phyloP scores from a whole-genome alignment of 2,113 vertebrate genomes.

The Anarrhichthys ocellatus region DNA sequence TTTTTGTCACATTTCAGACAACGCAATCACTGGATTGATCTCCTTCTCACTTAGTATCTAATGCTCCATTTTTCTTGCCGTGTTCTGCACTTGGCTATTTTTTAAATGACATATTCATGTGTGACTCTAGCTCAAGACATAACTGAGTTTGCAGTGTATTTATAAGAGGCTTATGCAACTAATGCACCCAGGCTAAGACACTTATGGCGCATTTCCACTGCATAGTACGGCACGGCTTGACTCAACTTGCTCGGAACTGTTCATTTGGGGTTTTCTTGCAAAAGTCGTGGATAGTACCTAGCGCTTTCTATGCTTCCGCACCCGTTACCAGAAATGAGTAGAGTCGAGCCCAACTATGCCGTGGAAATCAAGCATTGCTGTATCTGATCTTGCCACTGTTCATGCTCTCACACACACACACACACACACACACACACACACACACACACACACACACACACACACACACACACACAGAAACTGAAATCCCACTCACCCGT shows the following conservation, averaged over 20 bases:
- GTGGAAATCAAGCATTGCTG: not conserved
- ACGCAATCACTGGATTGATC: constrained; percentile 44
- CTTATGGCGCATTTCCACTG: not conserved
- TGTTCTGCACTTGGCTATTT: not conserved
- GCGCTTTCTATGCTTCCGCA: not conserved
- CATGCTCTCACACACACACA: not conserved
- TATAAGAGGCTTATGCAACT: constrained; percentile 6
- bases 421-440: constrained; percentile 3
- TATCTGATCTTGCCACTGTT: constrained; percentile 11
- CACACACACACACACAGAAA: not conserved
- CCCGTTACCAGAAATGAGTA: not conserved
- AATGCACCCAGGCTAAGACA: not conserved
- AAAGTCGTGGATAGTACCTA: not conserved
- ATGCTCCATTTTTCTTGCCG: not conserved
- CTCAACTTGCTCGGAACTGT: not conserved
- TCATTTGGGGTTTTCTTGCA: not conserved
- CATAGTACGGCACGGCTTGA: not conserved
- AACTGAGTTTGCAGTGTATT: constrained; percentile 22
- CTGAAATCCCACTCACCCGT: constrained; percentile 20
- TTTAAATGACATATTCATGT: constrained; percentile 9
- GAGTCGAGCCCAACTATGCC: not conserved
- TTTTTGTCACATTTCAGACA: constrained; percentile 12
- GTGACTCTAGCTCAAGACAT: constrained; percentile 24
- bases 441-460: constrained; percentile 4
- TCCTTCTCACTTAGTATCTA: constrained; percentile 15